Percentiles rank a stretch among this genome's conserved stretches.
phyloP scores from a whole-genome alignment of 2,888 invertebrate genomes.

The Andrena flavipes region DNA sequence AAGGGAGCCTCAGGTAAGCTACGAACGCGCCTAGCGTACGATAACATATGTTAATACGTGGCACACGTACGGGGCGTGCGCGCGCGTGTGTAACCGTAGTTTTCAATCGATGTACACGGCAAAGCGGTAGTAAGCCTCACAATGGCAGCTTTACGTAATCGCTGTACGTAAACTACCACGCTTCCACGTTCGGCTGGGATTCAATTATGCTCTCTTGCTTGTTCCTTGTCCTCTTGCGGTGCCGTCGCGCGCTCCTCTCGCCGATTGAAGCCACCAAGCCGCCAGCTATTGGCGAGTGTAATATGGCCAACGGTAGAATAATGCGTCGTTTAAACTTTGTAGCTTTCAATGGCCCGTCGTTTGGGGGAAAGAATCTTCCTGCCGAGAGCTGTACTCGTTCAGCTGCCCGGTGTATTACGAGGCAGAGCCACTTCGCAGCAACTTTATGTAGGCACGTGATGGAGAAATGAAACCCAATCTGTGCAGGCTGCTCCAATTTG shows the following conservation, averaged over 20 bases:
- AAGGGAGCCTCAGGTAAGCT: neutral
- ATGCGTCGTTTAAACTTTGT: constrained; percentile 42
- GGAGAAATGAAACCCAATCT: neutral
- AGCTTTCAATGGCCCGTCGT: constrained; percentile 10
- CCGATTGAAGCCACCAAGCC: constrained; percentile 36
- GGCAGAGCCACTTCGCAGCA: neutral
- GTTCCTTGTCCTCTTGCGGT: constrained; percentile 50
- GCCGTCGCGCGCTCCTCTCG: constrained; percentile 41
- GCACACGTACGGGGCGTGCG: constrained; percentile 24
- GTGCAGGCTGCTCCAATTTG: neutral
- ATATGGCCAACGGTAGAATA: constrained; percentile 52
- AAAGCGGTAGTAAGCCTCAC: constrained; percentile 65
- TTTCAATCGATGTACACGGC: constrained; percentile 57
- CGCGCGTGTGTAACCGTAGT: constrained; percentile 39
- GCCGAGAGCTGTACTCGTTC: neutral
- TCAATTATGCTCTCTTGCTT: constrained; percentile 72
- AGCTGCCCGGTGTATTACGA: neutral
- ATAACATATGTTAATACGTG: constrained; percentile 61
- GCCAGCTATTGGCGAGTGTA: constrained; percentile 36
- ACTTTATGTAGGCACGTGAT: neutral
- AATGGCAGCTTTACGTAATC: constrained; percentile 76
- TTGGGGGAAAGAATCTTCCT: neutral
- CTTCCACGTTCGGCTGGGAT: constrained; percentile 70
- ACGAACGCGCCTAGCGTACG: constrained; percentile 19
- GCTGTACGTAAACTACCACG: constrained; percentile 73